Evolutionary conservation across 2,113 vertebrate genomes (phyloP), one percentile per base, ranked within the genome.

Genomic region (Proterorhinus semilunaris): DNA sequence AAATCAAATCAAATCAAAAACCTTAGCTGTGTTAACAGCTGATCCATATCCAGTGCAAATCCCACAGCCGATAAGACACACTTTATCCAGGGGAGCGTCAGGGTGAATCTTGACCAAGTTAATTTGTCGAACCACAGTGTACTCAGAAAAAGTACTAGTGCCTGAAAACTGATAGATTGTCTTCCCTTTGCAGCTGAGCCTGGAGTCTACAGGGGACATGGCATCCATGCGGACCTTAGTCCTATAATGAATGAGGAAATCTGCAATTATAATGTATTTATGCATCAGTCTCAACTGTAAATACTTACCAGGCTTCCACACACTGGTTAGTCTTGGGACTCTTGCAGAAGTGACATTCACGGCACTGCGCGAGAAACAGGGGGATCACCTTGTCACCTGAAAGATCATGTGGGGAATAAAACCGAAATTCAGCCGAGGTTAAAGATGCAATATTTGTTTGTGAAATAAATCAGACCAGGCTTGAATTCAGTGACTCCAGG

Each of bases 301-400:
- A 58, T 27, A 21, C 88, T 82, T 65, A 96, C 94, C 95, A 93
- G 76, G 61, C 87, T 0, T 88, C 84, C 4, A 90, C 64, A 80
- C 95, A 96, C 65, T 92, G 81, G 88, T 95, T 96, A 75, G 92
- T 92, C 46, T 94, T 90, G 0, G 92, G 90, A 69, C 79, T 92
- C 67, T 86, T 76, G 76, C 94, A 98, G 76, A 91, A 90, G 10
- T 58, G 85, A 80, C 95, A 98, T 47, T 95, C 87, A 68, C 88
- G 66, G 8, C 95, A 98, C 53, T 94, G 93, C 43, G 93, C 88
- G 55, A 93, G 3, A 68, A 92, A 92, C 27, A 94, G 61, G 2
- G 93, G 94, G 50, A 96, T 95, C 36, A 97, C 95, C 69, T 92
- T 95, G 86, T 97, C 94, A 50, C 94, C 95, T 96, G 75, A 1